These are phyloP conservation scores for Unio pictorum DNA, from an alignment of 2,888 invertebrate genomes.

Conservation along the genomic window DNA sequence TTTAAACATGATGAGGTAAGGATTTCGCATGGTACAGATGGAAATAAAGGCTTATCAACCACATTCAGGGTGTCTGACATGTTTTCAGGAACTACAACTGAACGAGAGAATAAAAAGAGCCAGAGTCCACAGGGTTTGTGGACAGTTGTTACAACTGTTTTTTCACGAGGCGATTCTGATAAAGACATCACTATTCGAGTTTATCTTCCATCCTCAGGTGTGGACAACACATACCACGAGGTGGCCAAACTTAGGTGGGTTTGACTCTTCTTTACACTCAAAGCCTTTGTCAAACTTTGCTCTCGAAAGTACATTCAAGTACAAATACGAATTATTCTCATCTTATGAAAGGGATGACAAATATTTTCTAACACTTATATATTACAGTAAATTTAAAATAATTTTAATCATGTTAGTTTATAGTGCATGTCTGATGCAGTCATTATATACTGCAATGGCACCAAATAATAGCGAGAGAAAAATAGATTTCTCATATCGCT, in stretches of 20 bases:
- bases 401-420: too few relatives aligned
- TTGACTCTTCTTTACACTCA: too few relatives aligned
- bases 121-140: conserved; percentile 44
- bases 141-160: conserved; percentile 26
- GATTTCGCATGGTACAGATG: conserved; percentile 14
- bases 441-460: too few relatives aligned
- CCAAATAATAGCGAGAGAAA: too few relatives aligned
- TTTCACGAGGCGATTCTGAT: conserved; percentile 19
- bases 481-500: too few relatives aligned
- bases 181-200: conserved; percentile 38
- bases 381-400: too few relatives aligned
- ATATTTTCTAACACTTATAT: too few relatives aligned
- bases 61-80: conserved; percentile 15
- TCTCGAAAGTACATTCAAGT: too few relatives aligned
- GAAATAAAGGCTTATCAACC: conserved; percentile 13
- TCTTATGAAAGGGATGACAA: too few relatives aligned
- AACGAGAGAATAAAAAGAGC: background rate
- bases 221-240: conserved; percentile 47
- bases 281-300: too few relatives aligned
- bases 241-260: conserved; percentile 53
- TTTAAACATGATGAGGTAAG: conserved; percentile 39
- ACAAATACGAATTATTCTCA: too few relatives aligned
- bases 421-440: too few relatives aligned
- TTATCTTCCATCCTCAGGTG: conserved; percentile 40
- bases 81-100: conserved; percentile 3